phyloP scores from a whole-genome alignment of 2,888 invertebrate genomes.

The Cryptocephalus primarius region DNA sequence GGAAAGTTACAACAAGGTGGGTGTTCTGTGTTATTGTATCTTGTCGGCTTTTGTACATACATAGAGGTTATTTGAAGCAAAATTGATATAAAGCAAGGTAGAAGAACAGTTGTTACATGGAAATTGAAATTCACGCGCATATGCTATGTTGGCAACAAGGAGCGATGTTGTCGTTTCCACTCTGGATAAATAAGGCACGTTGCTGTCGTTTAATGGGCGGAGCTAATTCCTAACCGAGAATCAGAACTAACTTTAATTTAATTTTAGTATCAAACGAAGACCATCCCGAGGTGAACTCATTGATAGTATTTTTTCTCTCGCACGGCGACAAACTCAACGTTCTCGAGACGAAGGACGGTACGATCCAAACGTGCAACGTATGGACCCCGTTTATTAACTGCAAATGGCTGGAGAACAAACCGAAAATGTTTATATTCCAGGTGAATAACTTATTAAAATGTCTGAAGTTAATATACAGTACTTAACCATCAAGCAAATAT shows the following conservation, averaged over 20 bases:
- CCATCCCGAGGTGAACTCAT: constrained; percentile 19
- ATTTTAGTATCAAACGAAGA: constrained; percentile 17
- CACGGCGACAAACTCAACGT: constrained; percentile 25
- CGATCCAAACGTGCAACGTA: constrained; percentile 18
- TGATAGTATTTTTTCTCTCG: constrained; percentile 28
- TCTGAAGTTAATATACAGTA: no score
- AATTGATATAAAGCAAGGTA: no score
- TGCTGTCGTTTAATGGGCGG: no score
- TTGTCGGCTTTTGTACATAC: no score
- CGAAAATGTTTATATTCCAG: constrained; percentile 32
- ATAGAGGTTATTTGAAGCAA: no score
- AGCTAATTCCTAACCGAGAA: not conserved
- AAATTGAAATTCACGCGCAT: no score
- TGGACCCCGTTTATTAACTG: constrained; percentile 21
- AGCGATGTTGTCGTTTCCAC: no score
- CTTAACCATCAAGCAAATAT: no score
- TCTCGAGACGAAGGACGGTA: constrained; percentile 19
- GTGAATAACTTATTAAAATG: constrained; percentile 13
- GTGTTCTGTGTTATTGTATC: no score
- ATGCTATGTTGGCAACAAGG: no score
- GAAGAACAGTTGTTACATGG: no score
- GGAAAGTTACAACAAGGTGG: constrained; percentile 18
- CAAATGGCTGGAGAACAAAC: constrained; percentile 21
- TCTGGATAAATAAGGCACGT: no score
- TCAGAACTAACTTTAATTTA: not conserved